phyloP scores from a whole-genome alignment of 2,888 invertebrate genomes.

The Steinernema carpocapsae region DNA sequence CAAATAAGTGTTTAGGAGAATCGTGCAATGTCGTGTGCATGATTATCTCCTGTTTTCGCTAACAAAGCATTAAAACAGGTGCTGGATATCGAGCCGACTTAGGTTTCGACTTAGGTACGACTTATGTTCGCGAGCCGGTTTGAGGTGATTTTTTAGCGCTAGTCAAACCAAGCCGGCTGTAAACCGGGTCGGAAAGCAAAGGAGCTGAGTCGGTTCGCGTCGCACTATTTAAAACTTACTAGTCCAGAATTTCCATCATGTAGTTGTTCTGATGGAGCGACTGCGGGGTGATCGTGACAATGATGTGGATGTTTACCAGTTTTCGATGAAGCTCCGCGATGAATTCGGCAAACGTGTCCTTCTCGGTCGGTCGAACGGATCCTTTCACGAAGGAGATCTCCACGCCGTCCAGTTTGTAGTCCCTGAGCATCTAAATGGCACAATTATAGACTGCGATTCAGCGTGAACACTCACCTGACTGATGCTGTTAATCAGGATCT shows the following conservation, averaged over 20 bases:
- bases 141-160: too few species aligned
- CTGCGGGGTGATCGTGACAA: conserved; percentile 38
- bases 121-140: too few species aligned
- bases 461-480: conserved; percentile 29
- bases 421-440: conserved; percentile 25
- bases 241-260: conserved; percentile 7
- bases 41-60: conserved; percentile 7
- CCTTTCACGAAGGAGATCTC: conserved; percentile 38
- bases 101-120: too few species aligned
- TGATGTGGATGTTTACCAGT: conserved; percentile 16
- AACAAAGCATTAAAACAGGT: too few species aligned
- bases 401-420: conserved; percentile 35
- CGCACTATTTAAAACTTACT: conserved; percentile 18
- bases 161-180: too few species aligned
- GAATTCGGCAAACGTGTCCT: background rate
- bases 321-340: conserved; percentile 35
- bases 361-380: background rate
- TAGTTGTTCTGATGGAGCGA: background rate
- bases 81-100: too few species aligned
- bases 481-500: conserved; percentile 35
- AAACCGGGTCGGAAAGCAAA: too few species aligned
- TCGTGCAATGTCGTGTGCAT: too few species aligned
- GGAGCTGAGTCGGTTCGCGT: background rate
- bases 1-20: too few species aligned
- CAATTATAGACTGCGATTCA: background rate